Evolutionary conservation across 2,888 invertebrate genomes (phyloP), one percentile per base, ranked within the genome.

Genomic region (Phrixothrix hirtus): DNA sequence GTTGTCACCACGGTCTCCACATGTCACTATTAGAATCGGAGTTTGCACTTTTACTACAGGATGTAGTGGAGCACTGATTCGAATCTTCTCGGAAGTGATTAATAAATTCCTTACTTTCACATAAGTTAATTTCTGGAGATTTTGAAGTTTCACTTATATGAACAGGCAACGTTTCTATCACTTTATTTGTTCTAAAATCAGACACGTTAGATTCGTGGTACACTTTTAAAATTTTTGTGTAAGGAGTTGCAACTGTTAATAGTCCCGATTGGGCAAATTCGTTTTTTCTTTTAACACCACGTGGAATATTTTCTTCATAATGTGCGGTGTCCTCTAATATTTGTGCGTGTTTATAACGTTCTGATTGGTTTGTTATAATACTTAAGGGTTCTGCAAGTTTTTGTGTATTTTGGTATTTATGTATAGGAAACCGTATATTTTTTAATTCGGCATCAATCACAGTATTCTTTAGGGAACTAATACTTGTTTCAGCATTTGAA

Each of bases 1-100:
- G n/a, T n/a, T n/a, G 47, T 71, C 66, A 76, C 76, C 76, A 76
- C 15, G 76, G 76, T 47, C 75, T 66, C 76, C 76, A 76, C 76
- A 76, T 75, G 58, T 70, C 67, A 55, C 67, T 71, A 57, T 61
- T 67, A 21, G 61, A 52, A 16, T 66, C 69, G 4, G 50, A 35
- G 38, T 60, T 61, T 31, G 57, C 55, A 25, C 54, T 43, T 15
- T 37, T 42, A 15, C 27, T 15, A 14, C 21, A 30, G 1, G 60
- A 60, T 42, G 57, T 55, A 9, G 60, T 57, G 13, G 60, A 56
- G 14, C 12, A 9, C 16, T 47, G 42, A n/a, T 26, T 21, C 6
- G 9, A 10, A 1, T 12, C 10, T n/a, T 11, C 2, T 2, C 1
- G 10, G 6, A 3, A 5, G 3, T 3, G 6, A 9, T 29, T 29